Evolutionary conservation across 1,140 invertebrate species (phyloP).

Genomic region (Drosophila tropicalis): DNA sequence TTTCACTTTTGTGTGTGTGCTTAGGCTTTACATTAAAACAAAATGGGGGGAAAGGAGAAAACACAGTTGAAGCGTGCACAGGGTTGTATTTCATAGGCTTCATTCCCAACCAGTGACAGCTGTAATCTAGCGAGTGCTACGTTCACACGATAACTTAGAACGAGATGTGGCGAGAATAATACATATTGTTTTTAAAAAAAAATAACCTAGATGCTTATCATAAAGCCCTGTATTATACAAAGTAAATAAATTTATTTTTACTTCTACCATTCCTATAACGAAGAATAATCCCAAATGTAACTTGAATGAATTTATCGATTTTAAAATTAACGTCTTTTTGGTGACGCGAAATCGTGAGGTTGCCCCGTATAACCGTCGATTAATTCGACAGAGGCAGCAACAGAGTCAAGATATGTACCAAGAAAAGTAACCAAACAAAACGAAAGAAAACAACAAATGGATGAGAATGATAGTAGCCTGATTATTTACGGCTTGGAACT

Average conservation of each 20-base stretch:
- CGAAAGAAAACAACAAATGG: slow-evolving; percentile 50
- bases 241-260: too few relatives aligned
- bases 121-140: slow-evolving; percentile 28
- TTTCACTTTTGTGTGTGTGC: slow-evolving; percentile 63
- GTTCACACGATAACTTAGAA: slow-evolving; percentile 12
- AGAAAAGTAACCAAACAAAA: not conserved
- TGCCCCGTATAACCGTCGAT: not conserved
- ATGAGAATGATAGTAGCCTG: slow-evolving; percentile 72
- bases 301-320: not conserved
- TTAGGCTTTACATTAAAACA: slow-evolving; percentile 57
- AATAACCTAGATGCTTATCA: not conserved
- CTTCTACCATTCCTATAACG: too few relatives aligned
- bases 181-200: not conserved
- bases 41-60: slow-evolving; percentile 72
- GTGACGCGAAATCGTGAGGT: not conserved
- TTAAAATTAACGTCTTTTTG: not conserved
- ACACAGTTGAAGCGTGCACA: slow-evolving; percentile 61
- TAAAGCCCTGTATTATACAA: too few relatives aligned
- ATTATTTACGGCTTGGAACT: slow-evolving; percentile 79
- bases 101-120: slow-evolving; percentile 21
- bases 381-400: not conserved
- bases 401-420: not conserved
- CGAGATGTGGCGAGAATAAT: not conserved
- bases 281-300: too few relatives aligned
- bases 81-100: slow-evolving; percentile 54